Conservation (phyloP, 2,113 vertebrate species). For the Ctenodactylus gundi region DNA sequence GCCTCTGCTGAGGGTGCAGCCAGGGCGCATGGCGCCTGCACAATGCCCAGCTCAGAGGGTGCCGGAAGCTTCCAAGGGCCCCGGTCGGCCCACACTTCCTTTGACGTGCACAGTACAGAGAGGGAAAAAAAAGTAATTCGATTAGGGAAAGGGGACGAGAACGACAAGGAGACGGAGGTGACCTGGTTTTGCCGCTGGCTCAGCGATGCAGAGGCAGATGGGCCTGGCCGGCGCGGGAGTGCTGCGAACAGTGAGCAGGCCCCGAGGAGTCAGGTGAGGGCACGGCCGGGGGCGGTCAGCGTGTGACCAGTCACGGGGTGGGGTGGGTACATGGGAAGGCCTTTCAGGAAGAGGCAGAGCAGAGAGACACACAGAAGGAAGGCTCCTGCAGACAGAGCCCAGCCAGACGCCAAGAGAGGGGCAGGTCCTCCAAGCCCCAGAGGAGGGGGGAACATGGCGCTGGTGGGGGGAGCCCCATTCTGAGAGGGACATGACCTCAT, state of each 20-base stretch:
- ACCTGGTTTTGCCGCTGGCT: conserved; percentile 79
- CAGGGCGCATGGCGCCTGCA: neutral
- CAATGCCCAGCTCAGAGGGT: neutral
- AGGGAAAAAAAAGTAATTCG: conserved; percentile 44
- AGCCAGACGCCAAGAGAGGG: neutral
- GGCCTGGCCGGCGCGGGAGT: neutral
- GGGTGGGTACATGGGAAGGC: too few species aligned
- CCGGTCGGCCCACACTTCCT: neutral
- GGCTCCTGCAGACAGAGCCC: neutral
- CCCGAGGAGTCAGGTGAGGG: conserved; percentile 19
- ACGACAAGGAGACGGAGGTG: conserved; percentile 63
- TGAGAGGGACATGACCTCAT: neutral
- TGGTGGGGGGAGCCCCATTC: neutral
- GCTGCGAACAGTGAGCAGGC: neutral
- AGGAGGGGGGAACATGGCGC: neutral
- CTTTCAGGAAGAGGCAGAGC: neutral
- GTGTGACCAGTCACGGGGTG: neutral
- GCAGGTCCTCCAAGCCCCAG: neutral
- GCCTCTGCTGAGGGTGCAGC: conserved; percentile 14
- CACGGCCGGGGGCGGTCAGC: neutral
- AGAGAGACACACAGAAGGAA: neutral
- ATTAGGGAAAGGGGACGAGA: conserved; percentile 65
- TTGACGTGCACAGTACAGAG: conserved; percentile 25
- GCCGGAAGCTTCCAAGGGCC: neutral
- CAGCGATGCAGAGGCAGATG: conserved; percentile 59